Evolutionary conservation across 2,888 invertebrate genomes (phyloP).

Genomic region (Embidobia sp.): DNA sequence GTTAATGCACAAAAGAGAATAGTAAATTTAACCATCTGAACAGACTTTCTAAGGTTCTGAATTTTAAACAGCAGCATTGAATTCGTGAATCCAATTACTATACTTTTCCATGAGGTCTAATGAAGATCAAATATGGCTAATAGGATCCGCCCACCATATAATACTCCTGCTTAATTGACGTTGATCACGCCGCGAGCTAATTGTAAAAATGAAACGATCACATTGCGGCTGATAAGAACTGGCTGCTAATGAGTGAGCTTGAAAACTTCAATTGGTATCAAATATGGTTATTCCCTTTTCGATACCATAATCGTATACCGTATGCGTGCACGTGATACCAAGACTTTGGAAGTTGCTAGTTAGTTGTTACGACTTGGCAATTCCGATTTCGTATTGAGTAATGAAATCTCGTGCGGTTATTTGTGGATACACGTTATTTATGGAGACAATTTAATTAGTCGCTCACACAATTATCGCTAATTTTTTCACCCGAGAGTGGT

Average conservation of each 20-base stretch:
- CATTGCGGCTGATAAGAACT: conserved; percentile 30
- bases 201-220: conserved; percentile 35
- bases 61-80: too few species aligned
- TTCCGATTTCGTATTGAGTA: conserved; percentile 35
- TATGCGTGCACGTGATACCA: conserved; percentile 28
- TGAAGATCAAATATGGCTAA: conserved; percentile 29
- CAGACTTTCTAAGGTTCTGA: too few species aligned
- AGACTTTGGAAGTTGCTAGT: conserved; percentile 37
- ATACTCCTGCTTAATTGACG: conserved; percentile 28
- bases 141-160: conserved; percentile 3
- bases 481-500: too few species aligned
- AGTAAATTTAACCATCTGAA: too few species aligned
- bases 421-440: conserved; percentile 32
- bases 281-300: conserved; percentile 43
- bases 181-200: conserved; percentile 17
- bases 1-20: too few species aligned
- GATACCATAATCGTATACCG: conserved; percentile 22
- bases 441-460: conserved; percentile 38
- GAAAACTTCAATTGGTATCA: conserved; percentile 31
- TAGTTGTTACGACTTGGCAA: conserved; percentile 36
- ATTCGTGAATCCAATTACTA: not conserved
- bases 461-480: not conserved
- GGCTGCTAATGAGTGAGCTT: conserved; percentile 24
- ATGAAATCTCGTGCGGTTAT: conserved; percentile 34
- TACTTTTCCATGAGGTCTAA: conserved; percentile 1